phyloP scores from a whole-genome alignment of 2,888 invertebrate species.

The Lymantria dispar region DNA sequence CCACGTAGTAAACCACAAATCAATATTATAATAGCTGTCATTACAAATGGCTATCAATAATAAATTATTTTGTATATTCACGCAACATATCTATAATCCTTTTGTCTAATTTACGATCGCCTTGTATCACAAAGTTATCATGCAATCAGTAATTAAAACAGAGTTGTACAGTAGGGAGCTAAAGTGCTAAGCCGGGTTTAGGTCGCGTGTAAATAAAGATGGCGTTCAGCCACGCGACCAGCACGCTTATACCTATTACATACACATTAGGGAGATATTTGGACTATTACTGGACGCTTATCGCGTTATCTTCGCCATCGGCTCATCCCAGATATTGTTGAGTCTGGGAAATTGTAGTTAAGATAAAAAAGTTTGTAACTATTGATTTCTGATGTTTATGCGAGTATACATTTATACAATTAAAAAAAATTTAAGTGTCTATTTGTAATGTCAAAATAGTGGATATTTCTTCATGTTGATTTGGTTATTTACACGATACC shows the following conservation, averaged over 20 bases:
- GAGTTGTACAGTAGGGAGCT: slow-evolving; percentile 47
- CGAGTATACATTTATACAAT: too few relatives aligned
- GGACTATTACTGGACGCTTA: slow-evolving; percentile 68
- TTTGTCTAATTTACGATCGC: slow-evolving; percentile 66
- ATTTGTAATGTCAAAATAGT: too few relatives aligned
- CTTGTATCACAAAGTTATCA: slow-evolving; percentile 53
- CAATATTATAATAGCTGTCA: slow-evolving; percentile 4
- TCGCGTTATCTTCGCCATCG: slow-evolving; percentile 67
- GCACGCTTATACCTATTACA: slow-evolving; percentile 65
- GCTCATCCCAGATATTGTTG: slow-evolving; percentile 58
- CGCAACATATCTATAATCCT: slow-evolving; percentile 44
- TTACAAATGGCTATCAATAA: slow-evolving; percentile 24
- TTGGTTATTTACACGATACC: too few relatives aligned
- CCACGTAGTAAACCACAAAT: slow-evolving; percentile 11
- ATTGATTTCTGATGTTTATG: too few relatives aligned
- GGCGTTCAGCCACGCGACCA: slow-evolving; percentile 43
- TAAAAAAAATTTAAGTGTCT: too few relatives aligned
- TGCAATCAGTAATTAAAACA: slow-evolving; percentile 73
- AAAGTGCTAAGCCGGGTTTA: slow-evolving; percentile 76
- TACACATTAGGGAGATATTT: slow-evolving; percentile 71
- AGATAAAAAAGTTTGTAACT: neutral
- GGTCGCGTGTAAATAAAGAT: slow-evolving; percentile 55
- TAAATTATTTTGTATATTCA: slow-evolving; percentile 31
- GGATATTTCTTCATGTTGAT: too few relatives aligned
- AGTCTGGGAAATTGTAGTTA: slow-evolving; percentile 53